Conservation (phyloP, 2,797 vertebrate genomes). For the Leptatherina wallacei region DNA sequence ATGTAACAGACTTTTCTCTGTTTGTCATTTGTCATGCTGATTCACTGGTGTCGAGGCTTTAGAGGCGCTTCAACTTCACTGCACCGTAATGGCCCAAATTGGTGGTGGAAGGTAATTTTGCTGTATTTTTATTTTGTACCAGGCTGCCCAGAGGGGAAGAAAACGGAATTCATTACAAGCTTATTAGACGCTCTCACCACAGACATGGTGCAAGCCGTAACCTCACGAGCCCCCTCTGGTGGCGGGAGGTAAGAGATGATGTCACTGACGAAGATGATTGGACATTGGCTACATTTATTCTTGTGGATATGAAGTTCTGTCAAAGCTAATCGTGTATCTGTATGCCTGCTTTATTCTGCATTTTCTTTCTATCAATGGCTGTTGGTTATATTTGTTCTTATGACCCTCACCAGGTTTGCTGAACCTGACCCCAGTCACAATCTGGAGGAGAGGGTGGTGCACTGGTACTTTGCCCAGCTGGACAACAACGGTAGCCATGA, state of each 20-base stretch:
- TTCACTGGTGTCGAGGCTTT: conserved; percentile 33
- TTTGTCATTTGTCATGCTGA: conserved; percentile 42
- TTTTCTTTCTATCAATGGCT: background rate
- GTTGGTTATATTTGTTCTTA: conserved; percentile 2
- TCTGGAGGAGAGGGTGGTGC: conserved; percentile 95
- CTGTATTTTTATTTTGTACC: conserved; percentile 61
- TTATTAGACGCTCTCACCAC: conserved; percentile 97
- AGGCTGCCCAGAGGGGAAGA: conserved; percentile 98
- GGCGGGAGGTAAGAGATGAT: conserved; percentile 92
- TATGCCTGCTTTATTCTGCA: background rate
- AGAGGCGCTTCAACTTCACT: conserved; percentile 48
- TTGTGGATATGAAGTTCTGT: background rate
- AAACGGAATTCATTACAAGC: conserved; percentile 97
- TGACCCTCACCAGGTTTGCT: conserved; percentile 85
- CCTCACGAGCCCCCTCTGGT: conserved; percentile 94
- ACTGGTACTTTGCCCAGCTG: conserved; percentile 97
- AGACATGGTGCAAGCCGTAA: conserved; percentile 99
- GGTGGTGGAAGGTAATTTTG: conserved; percentile 61
- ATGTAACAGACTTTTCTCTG: conserved; percentile 19
- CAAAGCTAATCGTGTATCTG: background rate
- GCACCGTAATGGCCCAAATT: conserved; percentile 60
- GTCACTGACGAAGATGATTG: background rate
- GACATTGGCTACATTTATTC: background rate
- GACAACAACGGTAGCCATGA: conserved; percentile 94
- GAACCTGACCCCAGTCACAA: conserved; percentile 98